Evolutionary conservation across 2,888 invertebrate species (phyloP).

Genomic region (Ichneumon xanthorius): DNA sequence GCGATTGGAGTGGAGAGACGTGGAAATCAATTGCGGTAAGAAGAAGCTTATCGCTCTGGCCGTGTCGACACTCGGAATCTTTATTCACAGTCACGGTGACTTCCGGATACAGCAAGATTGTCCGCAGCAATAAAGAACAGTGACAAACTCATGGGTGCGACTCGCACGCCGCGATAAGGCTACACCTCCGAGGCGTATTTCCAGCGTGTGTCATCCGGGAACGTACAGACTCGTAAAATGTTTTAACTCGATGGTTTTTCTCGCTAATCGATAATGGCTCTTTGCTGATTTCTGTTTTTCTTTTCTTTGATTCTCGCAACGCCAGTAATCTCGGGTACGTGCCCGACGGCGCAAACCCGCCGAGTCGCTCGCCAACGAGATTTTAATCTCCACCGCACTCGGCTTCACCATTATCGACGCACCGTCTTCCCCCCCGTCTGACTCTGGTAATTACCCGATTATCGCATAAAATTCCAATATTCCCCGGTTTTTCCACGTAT

Average conservation of each 20-base stretch:
- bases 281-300: slow-evolving; percentile 4
- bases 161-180: slow-evolving; percentile 4
- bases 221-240: slow-evolving; percentile 18
- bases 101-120: not conserved
- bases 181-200: slow-evolving; percentile 33
- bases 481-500: not conserved
- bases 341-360: not conserved
- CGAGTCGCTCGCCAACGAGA: slow-evolving; percentile 15
- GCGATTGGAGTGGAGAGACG: not conserved
- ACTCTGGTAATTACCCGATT: slow-evolving; percentile 47
- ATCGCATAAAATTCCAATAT: slow-evolving; percentile 37
- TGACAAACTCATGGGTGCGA: not conserved
- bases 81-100: not conserved
- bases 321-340: not conserved
- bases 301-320: not conserved
- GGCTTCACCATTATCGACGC: slow-evolving; percentile 6
- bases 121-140: not conserved
- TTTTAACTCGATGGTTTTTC: slow-evolving; percentile 40
- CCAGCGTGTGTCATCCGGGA: slow-evolving; percentile 52
- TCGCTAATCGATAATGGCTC: slow-evolving; percentile 42
- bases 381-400: slow-evolving; percentile 19
- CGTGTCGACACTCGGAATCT: not conserved
- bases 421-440: slow-evolving; percentile 12
- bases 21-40: not conserved
- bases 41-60: not conserved